Evolutionary conservation across 1,140 invertebrate species (phyloP).

Genomic region (Caerostris extrusa): DNA sequence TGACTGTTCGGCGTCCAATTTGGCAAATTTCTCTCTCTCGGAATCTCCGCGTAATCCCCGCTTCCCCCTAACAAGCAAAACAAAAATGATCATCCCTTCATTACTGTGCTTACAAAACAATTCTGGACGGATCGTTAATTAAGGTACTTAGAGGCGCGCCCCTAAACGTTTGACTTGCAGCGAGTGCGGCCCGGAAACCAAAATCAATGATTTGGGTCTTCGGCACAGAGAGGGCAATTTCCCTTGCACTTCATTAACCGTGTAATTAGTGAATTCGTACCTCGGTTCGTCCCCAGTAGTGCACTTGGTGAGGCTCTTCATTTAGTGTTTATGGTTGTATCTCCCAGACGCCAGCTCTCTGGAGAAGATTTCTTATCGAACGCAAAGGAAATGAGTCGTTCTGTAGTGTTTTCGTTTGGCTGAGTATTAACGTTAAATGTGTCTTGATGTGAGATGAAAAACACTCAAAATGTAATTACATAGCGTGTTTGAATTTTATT

Average conservation of each 20-base stretch:
- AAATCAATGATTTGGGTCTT: slow-evolving; percentile 45
- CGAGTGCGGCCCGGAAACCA: slow-evolving; percentile 37
- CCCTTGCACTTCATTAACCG: slow-evolving; percentile 68
- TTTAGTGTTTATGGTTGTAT: slow-evolving; percentile 46
- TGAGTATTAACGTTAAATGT: not conserved
- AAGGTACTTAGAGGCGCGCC: slow-evolving; percentile 41
- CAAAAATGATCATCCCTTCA: slow-evolving; percentile 16
- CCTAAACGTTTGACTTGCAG: slow-evolving; percentile 39
- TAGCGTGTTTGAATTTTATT: too few species aligned
- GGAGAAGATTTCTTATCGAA: not conserved
- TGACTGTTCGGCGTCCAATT: not conserved
- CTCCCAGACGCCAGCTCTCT: not conserved
- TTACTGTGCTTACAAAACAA: not conserved
- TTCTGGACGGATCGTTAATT: slow-evolving; percentile 47
- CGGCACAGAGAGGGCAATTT: slow-evolving; percentile 47
- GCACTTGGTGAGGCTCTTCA: slow-evolving; percentile 46
- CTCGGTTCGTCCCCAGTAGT: not conserved
- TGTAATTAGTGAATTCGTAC: slow-evolving; percentile 55
- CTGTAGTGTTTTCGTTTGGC: not conserved
- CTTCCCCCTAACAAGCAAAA: not conserved
- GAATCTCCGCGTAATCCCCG: slow-evolving; percentile 12
- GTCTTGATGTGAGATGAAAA: not conserved
- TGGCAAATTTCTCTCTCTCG: not conserved
- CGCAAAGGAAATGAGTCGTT: slow-evolving; percentile 8
- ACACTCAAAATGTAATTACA: too few species aligned